These are phyloP conservation scores for Xanthorhoe spadicearia DNA, from an alignment of 2,888 invertebrate species.

Conservation along the genomic window DNA sequence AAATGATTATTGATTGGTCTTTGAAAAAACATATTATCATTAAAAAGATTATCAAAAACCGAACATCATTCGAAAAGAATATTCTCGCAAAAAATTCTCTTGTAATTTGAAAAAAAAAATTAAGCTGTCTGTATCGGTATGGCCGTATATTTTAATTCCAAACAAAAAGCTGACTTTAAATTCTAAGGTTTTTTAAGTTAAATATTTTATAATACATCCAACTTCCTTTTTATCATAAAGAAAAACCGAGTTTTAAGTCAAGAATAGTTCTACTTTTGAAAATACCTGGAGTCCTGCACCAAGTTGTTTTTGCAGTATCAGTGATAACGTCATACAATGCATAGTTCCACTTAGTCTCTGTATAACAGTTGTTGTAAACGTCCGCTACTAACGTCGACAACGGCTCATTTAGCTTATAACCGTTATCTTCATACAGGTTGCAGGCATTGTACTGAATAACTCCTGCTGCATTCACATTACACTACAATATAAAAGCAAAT, in stretches of 20 bases:
- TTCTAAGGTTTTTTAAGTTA: no score
- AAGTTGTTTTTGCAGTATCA: conserved; percentile 59
- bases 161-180: no score
- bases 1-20: no score
- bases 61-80: no score
- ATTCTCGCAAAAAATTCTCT: no score
- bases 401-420: conserved; percentile 56
- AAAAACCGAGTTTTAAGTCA: background rate
- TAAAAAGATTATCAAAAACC: no score
- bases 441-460: conserved; percentile 77
- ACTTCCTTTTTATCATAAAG: no score
- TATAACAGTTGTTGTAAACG: conserved; percentile 53
- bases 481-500: background rate
- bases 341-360: conserved; percentile 53
- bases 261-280: background rate
- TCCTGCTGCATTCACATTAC: conserved; percentile 65
- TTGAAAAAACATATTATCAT: no score
- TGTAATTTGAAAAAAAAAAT: no score
- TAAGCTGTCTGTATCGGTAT: no score
- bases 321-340: conserved; percentile 51
- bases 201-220: no score
- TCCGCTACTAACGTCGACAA: conserved; percentile 41
- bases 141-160: no score
- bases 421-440: conserved; percentile 73
- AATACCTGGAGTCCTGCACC: conserved; percentile 58